Evolutionary conservation across 1,140 invertebrate species (phyloP).

Genomic region (Chlorops oryzae): DNA sequence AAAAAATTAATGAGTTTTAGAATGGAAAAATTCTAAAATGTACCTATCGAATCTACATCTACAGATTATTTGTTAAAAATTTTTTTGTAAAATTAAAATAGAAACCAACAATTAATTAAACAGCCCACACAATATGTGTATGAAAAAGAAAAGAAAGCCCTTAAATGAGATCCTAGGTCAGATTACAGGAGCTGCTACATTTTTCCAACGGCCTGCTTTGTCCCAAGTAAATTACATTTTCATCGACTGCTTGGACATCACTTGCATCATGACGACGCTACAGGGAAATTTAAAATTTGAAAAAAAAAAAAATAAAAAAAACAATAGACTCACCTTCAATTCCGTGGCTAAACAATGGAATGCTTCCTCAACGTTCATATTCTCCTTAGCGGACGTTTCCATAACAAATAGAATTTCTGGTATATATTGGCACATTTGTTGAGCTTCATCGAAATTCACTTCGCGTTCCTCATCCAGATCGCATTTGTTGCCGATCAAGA

Average conservation of each 20-base stretch:
- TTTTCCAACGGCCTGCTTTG: constrained; percentile 41
- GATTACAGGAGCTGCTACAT: constrained; percentile 45
- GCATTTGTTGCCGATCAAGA: constrained; percentile 89
- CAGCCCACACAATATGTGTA: constrained; percentile 24
- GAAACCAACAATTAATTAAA: constrained; percentile 35
- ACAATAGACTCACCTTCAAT: constrained; percentile 59
- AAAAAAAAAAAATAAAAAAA: constrained; percentile 1
- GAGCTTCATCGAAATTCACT: constrained; percentile 76
- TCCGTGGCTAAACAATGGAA: constrained; percentile 84
- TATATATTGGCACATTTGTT: constrained; percentile 75
- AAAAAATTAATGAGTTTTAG: neutral
- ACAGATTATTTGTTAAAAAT: constrained; percentile 16
- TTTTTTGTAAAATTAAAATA: constrained; percentile 24
- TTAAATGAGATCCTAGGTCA: constrained; percentile 24
- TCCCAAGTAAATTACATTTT: constrained; percentile 36
- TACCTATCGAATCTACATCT: constrained; percentile 15
- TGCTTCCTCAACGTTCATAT: constrained; percentile 87
- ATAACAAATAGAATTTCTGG: constrained; percentile 77
- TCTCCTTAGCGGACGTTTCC: constrained; percentile 90
- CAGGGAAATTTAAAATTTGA: neutral
- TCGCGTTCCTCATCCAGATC: constrained; percentile 75
- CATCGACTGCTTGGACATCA: constrained; percentile 26
- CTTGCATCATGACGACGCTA: constrained; percentile 38
- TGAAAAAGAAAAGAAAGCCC: constrained; percentile 1
- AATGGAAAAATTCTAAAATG: constrained; percentile 1